Percentiles rank a stretch among this genome's conserved stretches.
Evolutionary conservation across 2,797 vertebrate genomes (phyloP).

Genomic region (Argentina silus): DNA sequence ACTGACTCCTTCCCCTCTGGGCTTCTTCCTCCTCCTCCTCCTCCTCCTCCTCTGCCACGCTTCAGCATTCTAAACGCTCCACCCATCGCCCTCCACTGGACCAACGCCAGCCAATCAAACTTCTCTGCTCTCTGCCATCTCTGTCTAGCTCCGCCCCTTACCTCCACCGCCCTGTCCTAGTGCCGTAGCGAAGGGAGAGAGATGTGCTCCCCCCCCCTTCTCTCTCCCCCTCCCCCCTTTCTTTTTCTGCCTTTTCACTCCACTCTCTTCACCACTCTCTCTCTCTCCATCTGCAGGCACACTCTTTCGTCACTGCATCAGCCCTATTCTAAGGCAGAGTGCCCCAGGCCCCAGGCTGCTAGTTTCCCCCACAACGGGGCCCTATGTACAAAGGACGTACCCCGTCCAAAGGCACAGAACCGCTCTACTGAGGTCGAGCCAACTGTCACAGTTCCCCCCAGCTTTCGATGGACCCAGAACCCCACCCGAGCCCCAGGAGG

Average conservation of each 20-base stretch:
- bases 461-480: constrained; percentile 51
- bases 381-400: constrained; percentile 44
- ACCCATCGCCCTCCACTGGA: constrained; percentile 40
- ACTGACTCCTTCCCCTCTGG: constrained; percentile 28
- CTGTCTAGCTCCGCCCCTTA: constrained; percentile 7
- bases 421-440: constrained; percentile 59
- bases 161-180: constrained; percentile 18
- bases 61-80: constrained; percentile 57
- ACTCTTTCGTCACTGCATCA: constrained; percentile 67
- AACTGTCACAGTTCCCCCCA: constrained; percentile 49
- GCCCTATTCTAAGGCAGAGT: constrained; percentile 62
- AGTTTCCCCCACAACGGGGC: constrained; percentile 53
- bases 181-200: neutral
- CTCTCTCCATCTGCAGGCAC: constrained; percentile 60
- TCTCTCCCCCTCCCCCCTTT: constrained; percentile 37
- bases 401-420: constrained; percentile 53
- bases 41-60: constrained; percentile 51
- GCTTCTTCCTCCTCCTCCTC: constrained; percentile 47
- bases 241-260: constrained; percentile 25
- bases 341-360: constrained; percentile 53
- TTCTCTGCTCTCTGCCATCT: constrained; percentile 29
- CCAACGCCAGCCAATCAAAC: constrained; percentile 44
- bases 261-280: constrained; percentile 55
- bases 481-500: constrained; percentile 19
- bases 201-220: constrained; percentile 2